Conservation (phyloP, 2,797 vertebrate species). For the Pseudopleuronectes americanus region DNA sequence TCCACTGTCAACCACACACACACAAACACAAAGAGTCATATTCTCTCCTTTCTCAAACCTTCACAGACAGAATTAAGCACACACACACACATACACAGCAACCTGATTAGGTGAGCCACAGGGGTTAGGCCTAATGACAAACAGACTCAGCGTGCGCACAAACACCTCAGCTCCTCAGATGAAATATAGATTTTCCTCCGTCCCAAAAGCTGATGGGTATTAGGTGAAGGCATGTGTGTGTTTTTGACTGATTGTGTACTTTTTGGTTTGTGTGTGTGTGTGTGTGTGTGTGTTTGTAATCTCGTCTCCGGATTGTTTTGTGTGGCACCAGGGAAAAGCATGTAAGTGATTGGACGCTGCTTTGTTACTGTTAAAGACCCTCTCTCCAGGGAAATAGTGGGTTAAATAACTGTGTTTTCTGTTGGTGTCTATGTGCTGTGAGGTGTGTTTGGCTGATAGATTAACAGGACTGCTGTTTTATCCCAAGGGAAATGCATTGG, state of each 20-base stretch:
- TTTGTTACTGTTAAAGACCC: slow-evolving; percentile 78
- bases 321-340: slow-evolving; percentile 56
- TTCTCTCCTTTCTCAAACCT: slow-evolving; percentile 41
- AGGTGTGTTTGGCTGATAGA: slow-evolving; percentile 50
- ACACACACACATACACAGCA: slow-evolving; percentile 56
- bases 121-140: slow-evolving; percentile 81
- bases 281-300: slow-evolving; percentile 37
- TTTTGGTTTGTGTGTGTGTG: slow-evolving; percentile 11
- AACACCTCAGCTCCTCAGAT: slow-evolving; percentile 78
- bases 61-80: slow-evolving; percentile 40
- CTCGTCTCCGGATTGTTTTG: slow-evolving; percentile 66
- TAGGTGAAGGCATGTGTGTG: slow-evolving; percentile 57
- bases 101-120: slow-evolving; percentile 78
- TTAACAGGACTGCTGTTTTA: slow-evolving; percentile 42
- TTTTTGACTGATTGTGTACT: slow-evolving; percentile 10
- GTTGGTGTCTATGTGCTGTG: slow-evolving; percentile 12
- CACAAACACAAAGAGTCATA: slow-evolving; percentile 40
- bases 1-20: slow-evolving; percentile 12
- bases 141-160: slow-evolving; percentile 77
- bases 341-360: slow-evolving; percentile 72
- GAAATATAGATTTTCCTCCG: slow-evolving; percentile 82
- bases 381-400: slow-evolving; percentile 66
- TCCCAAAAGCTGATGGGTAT: slow-evolving; percentile 77
- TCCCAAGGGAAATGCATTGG: slow-evolving; percentile 51
- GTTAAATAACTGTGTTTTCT: slow-evolving; percentile 66